Conservation (phyloP, 2,888 invertebrate genomes). For the Trichopoda pennipes region DNA sequence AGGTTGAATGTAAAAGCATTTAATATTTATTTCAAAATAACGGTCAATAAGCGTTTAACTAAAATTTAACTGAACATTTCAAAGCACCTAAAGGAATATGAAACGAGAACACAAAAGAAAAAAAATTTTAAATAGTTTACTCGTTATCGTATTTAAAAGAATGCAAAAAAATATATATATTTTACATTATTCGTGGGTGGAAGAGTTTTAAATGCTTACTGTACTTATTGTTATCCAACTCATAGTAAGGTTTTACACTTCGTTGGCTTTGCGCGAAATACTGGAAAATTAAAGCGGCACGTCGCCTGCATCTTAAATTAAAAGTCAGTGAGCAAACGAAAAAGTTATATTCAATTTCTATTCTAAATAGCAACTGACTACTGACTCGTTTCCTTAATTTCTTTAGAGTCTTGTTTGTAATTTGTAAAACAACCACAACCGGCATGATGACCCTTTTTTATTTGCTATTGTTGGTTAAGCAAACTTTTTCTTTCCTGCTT, state of each 20-base stretch:
- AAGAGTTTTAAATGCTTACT: too few relatives aligned
- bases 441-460: slow-evolving; percentile 1
- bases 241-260: slow-evolving; percentile 62
- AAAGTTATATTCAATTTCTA: slow-evolving; percentile 43
- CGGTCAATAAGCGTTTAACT: slow-evolving; percentile 69
- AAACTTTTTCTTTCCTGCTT: background rate
- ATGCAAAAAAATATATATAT: slow-evolving; percentile 30
- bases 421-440: slow-evolving; percentile 25
- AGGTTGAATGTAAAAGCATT: slow-evolving; percentile 51
- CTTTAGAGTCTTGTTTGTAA: background rate
- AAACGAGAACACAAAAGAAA: slow-evolving; percentile 34
- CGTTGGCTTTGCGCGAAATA: slow-evolving; percentile 59
- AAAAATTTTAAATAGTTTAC: slow-evolving; percentile 20
- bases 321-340: slow-evolving; percentile 34
- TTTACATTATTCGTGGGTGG: slow-evolving; percentile 50
- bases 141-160: slow-evolving; percentile 23
- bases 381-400: background rate
- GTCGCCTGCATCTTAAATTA: slow-evolving; percentile 68
- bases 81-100: slow-evolving; percentile 27
- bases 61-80: slow-evolving; percentile 53
- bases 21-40: slow-evolving; percentile 61
- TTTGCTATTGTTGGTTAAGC: background rate
- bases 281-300: slow-evolving; percentile 68
- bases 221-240: slow-evolving; percentile 16
- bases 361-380: slow-evolving; percentile 25